Base-by-base conservation (phyloP, 1,140 invertebrate genomes). In the Notospermus geniculatus region DNA sequence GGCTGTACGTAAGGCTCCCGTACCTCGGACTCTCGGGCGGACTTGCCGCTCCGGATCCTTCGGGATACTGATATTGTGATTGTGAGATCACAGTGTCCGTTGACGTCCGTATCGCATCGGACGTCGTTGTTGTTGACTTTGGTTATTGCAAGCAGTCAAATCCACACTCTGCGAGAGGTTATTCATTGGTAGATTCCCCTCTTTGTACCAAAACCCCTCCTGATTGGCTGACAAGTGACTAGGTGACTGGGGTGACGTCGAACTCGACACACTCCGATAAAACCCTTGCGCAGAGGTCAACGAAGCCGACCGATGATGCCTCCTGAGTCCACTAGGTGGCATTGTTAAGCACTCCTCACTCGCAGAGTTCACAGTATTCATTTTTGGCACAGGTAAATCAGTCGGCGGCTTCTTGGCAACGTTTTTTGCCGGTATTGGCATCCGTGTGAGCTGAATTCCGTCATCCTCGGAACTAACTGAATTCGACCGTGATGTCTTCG, bases 51-150 rank as follows among this genome's bases (percentile, higher is more conserved):
- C 50, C 41, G 11, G 23, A 43, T 9, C 41, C 32, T 7, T 22
- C 41, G 23, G 29, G 28, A 1, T 41, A 28, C 23, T 29, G 28
- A n/a, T 30, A 23, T 50, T 30, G 61, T 36, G 46, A 52, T 30
- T 70, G 65, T 36, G 74, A 70, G 39, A 76, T 72, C 55, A 68
- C 65, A n/a, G 74, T 72, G 61, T 79, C 77, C 17, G 75, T 77
- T 0, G 74, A 69, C 2, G 77, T 73, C 19, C 75, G 50, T n/a
- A n/a, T 22, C 71, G 63, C n/a, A 77, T 61, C 28, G 63, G 66
- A n/a, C 60, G 63, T n/a, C 58, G 41, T 50, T 50, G 46, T 50
- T 50, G 46, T 27, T 19, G 25, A 9, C 9, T 23, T 4, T 39
- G 66, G 60, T 2, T 62, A 57, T 41, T 66, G 59, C 9, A 70